These are phyloP conservation scores for Fulica atra DNA, from an alignment of 2,113 vertebrate species.

Conservation along the genomic window DNA sequence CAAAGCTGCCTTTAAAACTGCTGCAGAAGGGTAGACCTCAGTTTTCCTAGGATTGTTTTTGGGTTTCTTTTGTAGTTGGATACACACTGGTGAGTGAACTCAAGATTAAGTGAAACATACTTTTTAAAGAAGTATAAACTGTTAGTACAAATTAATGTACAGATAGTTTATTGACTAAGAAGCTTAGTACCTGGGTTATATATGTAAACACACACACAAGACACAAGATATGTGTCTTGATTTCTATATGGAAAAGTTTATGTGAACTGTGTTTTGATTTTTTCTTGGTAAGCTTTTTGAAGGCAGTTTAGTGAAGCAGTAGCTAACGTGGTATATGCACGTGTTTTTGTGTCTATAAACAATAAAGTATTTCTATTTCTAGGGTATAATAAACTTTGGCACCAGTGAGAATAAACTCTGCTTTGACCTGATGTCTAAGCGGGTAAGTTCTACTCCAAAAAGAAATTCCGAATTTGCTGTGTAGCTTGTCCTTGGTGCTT, in stretches of 20 bases:
- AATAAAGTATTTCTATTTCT: background rate
- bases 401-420: constrained; percentile 94
- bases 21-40: background rate
- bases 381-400: constrained; percentile 92
- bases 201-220: background rate
- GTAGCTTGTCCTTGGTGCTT: background rate
- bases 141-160: background rate
- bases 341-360: background rate
- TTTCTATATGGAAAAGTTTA: background rate
- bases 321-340: background rate
- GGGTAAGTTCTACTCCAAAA: constrained; percentile 75
- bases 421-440: constrained; percentile 84
- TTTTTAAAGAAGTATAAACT: background rate
- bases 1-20: background rate
- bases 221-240: fast-evolving
- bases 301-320: background rate
- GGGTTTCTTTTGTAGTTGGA: background rate
- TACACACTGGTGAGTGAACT: background rate
- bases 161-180: background rate
- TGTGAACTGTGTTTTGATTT: background rate
- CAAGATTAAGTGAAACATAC: background rate
- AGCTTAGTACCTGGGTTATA: background rate
- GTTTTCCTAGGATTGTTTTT: background rate
- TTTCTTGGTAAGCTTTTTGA: background rate
- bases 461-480: background rate